Evolutionary conservation across 2,113 vertebrate species (phyloP).

Genomic region (Eurypyga helias): DNA sequence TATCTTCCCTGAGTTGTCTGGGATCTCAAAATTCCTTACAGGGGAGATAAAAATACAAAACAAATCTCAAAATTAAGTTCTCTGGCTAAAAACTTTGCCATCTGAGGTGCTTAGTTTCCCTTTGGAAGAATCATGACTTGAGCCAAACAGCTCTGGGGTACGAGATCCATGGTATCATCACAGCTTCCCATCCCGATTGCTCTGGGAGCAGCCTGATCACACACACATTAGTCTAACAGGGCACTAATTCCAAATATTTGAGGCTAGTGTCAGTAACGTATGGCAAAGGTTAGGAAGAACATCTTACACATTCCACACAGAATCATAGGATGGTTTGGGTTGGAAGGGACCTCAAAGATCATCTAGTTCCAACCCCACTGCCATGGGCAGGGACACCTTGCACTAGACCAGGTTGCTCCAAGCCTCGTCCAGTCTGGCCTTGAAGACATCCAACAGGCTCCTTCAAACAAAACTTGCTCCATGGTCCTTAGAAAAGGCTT

Average conservation of each 20-base stretch:
- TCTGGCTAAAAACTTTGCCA: neutral
- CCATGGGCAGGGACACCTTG: no score
- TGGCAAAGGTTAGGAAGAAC: neutral
- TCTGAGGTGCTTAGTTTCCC: neutral
- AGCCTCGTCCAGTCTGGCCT: no score
- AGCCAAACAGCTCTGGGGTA: neutral
- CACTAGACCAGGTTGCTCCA: no score
- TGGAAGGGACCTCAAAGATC: no score
- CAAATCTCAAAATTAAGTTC: neutral
- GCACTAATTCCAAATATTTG: neutral
- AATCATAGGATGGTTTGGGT: no score
- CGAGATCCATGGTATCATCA: neutral
- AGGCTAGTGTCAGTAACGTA: neutral
- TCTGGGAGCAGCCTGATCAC: neutral
- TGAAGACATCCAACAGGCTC: neutral
- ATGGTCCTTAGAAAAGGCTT: neutral
- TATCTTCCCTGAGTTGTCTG: neutral
- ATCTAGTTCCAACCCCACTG: no score
- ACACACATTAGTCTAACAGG: accelerated
- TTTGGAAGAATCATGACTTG: accelerated
- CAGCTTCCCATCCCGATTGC: neutral
- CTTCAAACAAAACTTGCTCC: neutral
- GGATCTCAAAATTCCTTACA: neutral
- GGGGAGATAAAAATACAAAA: neutral
- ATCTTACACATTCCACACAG: neutral